Conservation (phyloP, 2,113 vertebrate genomes). For the Neoarius graeffei region DNA sequence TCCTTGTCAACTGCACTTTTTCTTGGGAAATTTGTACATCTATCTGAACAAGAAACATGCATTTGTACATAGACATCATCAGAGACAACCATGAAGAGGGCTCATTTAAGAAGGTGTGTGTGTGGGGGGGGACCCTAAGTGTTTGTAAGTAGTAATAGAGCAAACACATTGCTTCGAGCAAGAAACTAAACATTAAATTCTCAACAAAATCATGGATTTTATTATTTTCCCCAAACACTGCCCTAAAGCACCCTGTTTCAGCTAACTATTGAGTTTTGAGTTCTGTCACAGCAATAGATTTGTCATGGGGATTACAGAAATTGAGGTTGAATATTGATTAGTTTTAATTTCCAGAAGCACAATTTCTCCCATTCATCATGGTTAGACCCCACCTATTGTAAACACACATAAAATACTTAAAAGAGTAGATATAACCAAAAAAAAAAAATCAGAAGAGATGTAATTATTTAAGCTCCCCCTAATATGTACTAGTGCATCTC, state of each 20-base stretch:
- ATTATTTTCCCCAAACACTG: background rate
- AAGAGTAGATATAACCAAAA: background rate
- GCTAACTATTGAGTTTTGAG: background rate
- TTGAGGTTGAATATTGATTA: no score
- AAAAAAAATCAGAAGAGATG: background rate
- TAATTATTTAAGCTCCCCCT: background rate
- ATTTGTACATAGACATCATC: slow-evolving; percentile 68
- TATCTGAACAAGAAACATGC: slow-evolving; percentile 73
- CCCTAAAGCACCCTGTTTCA: background rate
- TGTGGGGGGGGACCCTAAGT: background rate
- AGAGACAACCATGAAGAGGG: slow-evolving; percentile 64
- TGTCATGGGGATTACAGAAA: background rate
- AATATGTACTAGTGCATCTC: background rate
- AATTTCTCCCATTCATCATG: background rate
- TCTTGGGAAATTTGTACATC: slow-evolving; percentile 62
- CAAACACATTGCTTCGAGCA: background rate
- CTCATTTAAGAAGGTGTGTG: slow-evolving; percentile 51
- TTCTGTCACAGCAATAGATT: background rate
- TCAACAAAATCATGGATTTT: no score
- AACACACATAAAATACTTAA: background rate
- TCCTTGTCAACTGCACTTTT: slow-evolving; percentile 74
- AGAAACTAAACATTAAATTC: no score
- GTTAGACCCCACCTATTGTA: background rate
- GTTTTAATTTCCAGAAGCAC: no score
- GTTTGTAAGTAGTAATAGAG: background rate